phyloP scores from a whole-genome alignment of 2,113 vertebrate genomes.

The Upupa epops region DNA sequence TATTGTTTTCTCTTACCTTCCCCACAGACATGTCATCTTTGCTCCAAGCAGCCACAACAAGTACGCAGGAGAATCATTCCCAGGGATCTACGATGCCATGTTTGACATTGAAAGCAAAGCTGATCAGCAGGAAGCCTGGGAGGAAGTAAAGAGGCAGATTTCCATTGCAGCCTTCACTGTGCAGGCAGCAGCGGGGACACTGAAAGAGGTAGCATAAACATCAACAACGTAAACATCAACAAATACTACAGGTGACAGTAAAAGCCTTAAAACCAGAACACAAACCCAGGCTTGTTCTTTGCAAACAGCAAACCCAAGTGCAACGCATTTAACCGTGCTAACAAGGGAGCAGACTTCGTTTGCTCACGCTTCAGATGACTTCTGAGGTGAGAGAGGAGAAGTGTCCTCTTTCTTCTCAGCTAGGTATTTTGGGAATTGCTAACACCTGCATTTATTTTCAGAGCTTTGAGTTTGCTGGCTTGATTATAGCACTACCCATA shows the following conservation, averaged over 20 bases:
- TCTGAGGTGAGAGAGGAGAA: background rate
- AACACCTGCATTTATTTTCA: background rate
- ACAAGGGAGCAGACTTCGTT: background rate
- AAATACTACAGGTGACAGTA: background rate
- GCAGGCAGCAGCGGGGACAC: slow-evolving; percentile 84
- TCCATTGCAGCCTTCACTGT: slow-evolving; percentile 88
- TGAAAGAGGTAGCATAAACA: slow-evolving; percentile 73
- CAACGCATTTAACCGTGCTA: background rate
- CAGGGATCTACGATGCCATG: slow-evolving; percentile 91
- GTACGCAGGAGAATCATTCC: slow-evolving; percentile 93
- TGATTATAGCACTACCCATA: background rate
- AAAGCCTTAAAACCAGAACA: background rate
- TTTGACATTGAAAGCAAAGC: slow-evolving; percentile 83
- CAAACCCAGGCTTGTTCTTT: background rate
- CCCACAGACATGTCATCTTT: slow-evolving; percentile 88
- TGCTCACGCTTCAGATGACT: background rate
- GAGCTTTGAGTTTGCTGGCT: background rate
- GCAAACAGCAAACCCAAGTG: background rate
- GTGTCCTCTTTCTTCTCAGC: background rate
- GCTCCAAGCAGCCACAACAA: slow-evolving; percentile 97
- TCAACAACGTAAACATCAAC: background rate
- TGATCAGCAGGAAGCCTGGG: slow-evolving; percentile 79
- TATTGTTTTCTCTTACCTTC: background rate
- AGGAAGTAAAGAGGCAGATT: slow-evolving; percentile 88
- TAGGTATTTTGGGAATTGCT: background rate